Evolutionary conservation across 2,113 vertebrate genomes (phyloP), one percentile per base, ranked within the genome.

Genomic region (Corvus hawaiiensis): DNA sequence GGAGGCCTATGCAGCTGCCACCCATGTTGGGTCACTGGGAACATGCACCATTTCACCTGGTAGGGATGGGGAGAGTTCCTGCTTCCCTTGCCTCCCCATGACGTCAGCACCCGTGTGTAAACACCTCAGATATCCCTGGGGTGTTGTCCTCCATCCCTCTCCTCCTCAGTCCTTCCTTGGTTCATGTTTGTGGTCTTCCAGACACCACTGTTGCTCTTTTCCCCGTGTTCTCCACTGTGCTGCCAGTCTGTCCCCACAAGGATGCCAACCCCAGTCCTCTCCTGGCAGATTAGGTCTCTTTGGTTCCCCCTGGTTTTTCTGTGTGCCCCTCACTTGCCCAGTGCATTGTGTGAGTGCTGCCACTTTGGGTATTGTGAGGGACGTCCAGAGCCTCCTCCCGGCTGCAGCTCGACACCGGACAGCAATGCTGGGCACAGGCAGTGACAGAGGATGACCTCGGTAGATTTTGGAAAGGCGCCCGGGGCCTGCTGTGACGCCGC

Each of bases 371-470:
- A 32, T 48, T 3, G 2, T 2, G 7, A 32, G 27, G 9, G 37
- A 75, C 0, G 0, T 61, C 27, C 0, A 0, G 12, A 26, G 28
- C 0, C 0, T 32, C 51, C 58, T 68, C 37, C 28, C 0, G 0
- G 64, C 46, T 66, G 72, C 61, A 56, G 75, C 49, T 16, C 1
- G 22, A 44, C 0, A 3, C 30, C 0, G 5, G 39, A 6, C 43
- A 72, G 74, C 2, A 3, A 33, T 6, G 58, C 56, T 46, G 76
- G 48, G 54, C 41, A 68, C 41, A 62, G 68, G 46, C 55, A 71
- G 41, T 43, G 77, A 55, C 3, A 4, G 52, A 73, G 55, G 24
- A 59, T 2, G 8, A 56, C 76, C 43, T 73, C 1, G 0, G 55
- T 3, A 58, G 41, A 27, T 69, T 84, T 58, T 73, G 74, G 84